These are phyloP conservation scores for Aspidiotus destructor DNA, from an alignment of 2,888 invertebrate species.

Conservation along the genomic window DNA sequence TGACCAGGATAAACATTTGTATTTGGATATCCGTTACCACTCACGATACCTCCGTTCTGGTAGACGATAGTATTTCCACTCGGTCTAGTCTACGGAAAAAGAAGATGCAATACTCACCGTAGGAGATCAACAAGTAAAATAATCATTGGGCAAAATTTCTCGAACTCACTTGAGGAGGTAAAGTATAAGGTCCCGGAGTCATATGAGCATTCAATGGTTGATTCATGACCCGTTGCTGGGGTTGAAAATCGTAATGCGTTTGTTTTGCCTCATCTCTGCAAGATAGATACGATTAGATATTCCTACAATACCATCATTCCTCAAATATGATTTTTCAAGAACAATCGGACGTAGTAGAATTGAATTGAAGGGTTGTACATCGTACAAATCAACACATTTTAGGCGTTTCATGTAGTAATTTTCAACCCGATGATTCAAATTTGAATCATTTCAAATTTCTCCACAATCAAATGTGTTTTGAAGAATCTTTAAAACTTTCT, in stretches of 20 bases:
- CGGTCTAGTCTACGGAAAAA: not conserved
- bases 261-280: not conserved
- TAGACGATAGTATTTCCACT: not conserved
- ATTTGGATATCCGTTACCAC: conserved; percentile 2
- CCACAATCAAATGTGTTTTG: too few species aligned
- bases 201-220: not conserved
- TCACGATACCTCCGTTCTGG: not conserved
- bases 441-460: too few species aligned
- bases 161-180: not conserved
- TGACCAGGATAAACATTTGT: not conserved
- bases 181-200: not conserved
- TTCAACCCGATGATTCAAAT: too few species aligned
- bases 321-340: too few species aligned
- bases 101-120: not conserved
- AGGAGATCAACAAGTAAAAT: not conserved
- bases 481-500: too few species aligned
- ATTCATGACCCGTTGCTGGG: not conserved
- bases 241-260: not conserved
- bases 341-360: too few species aligned
- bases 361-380: too few species aligned
- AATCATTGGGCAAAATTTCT: not conserved
- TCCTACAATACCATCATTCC: too few species aligned
- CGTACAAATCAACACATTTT: too few species aligned
- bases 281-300: not conserved
- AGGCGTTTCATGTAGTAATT: too few species aligned